Evolutionary conservation across 2,888 invertebrate species (phyloP).

Genomic region (Lycocerus yunnanus): DNA sequence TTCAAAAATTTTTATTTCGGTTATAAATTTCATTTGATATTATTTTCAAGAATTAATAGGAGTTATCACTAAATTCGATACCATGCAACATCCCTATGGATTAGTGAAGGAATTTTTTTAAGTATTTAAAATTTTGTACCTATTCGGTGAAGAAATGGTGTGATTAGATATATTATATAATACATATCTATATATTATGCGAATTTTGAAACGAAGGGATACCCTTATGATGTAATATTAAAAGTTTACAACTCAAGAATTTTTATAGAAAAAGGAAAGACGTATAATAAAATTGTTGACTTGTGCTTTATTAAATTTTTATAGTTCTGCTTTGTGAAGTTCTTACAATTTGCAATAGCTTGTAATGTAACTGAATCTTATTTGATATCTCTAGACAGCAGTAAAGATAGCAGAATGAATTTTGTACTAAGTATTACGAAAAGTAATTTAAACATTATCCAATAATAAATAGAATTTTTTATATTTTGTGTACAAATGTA

Average conservation of each 20-base stretch:
- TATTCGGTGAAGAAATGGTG: too few species aligned
- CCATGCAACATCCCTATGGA: too few species aligned
- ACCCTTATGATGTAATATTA: neutral
- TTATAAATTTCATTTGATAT: too few species aligned
- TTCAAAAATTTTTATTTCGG: too few species aligned
- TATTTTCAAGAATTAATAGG: too few species aligned
- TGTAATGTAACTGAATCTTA: neutral
- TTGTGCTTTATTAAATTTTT: neutral
- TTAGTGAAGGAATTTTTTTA: too few species aligned
- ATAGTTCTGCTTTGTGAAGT: neutral
- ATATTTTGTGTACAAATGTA: neutral
- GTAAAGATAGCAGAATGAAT: neutral
- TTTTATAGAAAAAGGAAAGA: neutral
- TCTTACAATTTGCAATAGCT: neutral
- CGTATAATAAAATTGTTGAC: neutral
- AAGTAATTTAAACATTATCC: neutral
- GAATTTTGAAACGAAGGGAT: neutral
- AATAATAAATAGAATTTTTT: neutral
- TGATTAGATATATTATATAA: too few species aligned
- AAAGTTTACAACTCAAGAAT: neutral
- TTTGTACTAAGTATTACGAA: neutral
- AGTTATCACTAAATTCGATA: too few species aligned
- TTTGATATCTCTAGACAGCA: neutral
- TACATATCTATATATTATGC: too few species aligned
- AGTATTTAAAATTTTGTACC: too few species aligned